These are phyloP conservation scores for Tretioscincus oriximinensis DNA, from an alignment of 2,113 vertebrate genomes.

Conservation along the genomic window DNA sequence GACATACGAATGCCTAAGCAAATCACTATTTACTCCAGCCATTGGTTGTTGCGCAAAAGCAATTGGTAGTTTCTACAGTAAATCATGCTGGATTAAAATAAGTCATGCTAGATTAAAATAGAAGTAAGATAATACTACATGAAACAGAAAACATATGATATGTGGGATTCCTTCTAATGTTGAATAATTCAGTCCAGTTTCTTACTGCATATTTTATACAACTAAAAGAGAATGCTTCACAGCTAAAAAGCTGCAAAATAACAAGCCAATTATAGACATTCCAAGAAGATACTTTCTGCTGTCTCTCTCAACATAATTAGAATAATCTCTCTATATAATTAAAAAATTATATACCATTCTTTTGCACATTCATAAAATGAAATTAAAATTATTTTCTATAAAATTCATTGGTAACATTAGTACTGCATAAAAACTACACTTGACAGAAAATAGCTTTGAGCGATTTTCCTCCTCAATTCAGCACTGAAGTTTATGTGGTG, in stretches of 20 bases:
- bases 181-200: neutral
- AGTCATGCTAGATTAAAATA: neutral
- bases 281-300: neutral
- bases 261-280: neutral
- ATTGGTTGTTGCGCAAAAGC: neutral
- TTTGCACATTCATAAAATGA: too few species aligned
- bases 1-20: neutral
- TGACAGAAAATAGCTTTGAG: neutral
- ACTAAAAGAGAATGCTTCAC: neutral
- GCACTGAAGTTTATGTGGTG: too few species aligned
- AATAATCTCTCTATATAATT: too few species aligned
- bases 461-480: neutral
- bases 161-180: neutral
- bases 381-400: too few species aligned
- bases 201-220: neutral
- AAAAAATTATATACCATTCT: too few species aligned
- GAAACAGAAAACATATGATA: neutral
- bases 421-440: neutral
- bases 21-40: neutral
- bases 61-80: neutral
- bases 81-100: too few species aligned
- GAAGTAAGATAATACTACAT: neutral
- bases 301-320: too few species aligned
- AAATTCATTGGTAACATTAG: too few species aligned
- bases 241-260: neutral